Base-by-base conservation (phyloP, 1,140 invertebrate genomes). In the Eriocheir sinensis region DNA sequence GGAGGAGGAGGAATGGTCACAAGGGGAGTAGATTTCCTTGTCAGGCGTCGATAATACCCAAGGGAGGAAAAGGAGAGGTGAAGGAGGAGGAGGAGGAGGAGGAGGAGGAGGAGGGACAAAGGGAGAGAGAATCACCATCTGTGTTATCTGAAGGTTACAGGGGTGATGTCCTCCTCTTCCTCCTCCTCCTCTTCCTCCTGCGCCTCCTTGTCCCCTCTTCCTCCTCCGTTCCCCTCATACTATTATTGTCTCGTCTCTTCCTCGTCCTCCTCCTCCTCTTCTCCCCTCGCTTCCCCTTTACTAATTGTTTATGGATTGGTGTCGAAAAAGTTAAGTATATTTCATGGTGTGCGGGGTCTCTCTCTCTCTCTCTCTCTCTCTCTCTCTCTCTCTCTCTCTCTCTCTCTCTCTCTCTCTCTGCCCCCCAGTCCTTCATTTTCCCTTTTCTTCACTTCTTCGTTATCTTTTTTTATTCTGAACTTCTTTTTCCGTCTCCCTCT, bases 91-190 rank as follows among this genome's bases (percentile, higher is more conserved):
- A 0, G 27, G 60, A 0, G 21, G 48, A 53, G 2, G 48, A 12
- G 48, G 48, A 9, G 48, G 48, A 53, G 48, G 8, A 53, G 60
- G 8, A 72, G 27, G 60, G 60, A 72, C 21, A 72, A 72, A 12
- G 21, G 60, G 8, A 72, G 27, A n/a, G 60, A 72, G 60, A 72
- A 72, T n/a, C 17, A n/a, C 60, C 60, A 72, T n/a, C 60, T 72
- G 60, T 72, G 60, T 72, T 72, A 72, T 72, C 60, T 72, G 60
- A n/a, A 72, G 60, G 60, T 72, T 72, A 72, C 60, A 72, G 60
- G 60, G 60, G 60, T 72, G 60, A n/a, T 72, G 60, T 72, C n/a
- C 60, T 27, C 60, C 60, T 6, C 48, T 21, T 21, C 21, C 48
- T 53, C 48, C 48, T 53, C 48, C 48, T 53, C 48, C 48, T 53